These are phyloP conservation scores for Stigmatopora argus DNA, from an alignment of 2,113 vertebrate genomes.

Conservation along the genomic window DNA sequence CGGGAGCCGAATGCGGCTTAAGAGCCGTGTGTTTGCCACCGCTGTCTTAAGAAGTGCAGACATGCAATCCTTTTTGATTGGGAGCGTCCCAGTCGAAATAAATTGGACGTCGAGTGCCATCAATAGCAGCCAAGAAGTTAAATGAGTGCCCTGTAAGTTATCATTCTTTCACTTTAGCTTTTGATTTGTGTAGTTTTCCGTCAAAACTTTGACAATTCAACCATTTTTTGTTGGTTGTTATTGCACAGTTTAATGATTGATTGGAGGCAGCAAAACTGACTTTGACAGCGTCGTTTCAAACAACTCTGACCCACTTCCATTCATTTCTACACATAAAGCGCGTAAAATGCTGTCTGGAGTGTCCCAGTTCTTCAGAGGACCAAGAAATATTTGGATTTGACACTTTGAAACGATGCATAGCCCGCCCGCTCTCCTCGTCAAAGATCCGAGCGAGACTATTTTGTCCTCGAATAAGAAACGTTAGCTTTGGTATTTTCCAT, in stretches of 20 bases:
- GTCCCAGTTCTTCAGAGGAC: neutral
- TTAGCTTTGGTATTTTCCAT: neutral
- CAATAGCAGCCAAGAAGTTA: too few relatives aligned
- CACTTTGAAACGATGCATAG: neutral
- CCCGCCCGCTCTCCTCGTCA: neutral
- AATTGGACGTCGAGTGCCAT: too few relatives aligned
- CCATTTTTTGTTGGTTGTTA: too few relatives aligned
- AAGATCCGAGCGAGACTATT: neutral
- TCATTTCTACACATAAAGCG: neutral
- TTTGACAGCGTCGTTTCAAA: neutral
- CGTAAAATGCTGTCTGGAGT: neutral
- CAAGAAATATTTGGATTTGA: neutral
- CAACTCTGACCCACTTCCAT: neutral
- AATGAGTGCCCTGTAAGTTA: too few relatives aligned
- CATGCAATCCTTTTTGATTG: too few relatives aligned
- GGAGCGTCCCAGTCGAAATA: too few relatives aligned
- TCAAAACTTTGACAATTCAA: too few relatives aligned
- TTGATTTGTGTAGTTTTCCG: too few relatives aligned
- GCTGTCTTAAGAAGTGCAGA: too few relatives aligned
- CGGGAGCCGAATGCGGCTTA: too few relatives aligned
- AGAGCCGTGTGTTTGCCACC: too few relatives aligned
- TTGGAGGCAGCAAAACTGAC: neutral
- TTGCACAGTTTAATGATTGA: neutral
- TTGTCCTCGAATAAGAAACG: neutral
- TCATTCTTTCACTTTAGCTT: too few relatives aligned